Base-by-base conservation (phyloP, 2,797 vertebrate species). In the Etheostoma nigrum region DNA sequence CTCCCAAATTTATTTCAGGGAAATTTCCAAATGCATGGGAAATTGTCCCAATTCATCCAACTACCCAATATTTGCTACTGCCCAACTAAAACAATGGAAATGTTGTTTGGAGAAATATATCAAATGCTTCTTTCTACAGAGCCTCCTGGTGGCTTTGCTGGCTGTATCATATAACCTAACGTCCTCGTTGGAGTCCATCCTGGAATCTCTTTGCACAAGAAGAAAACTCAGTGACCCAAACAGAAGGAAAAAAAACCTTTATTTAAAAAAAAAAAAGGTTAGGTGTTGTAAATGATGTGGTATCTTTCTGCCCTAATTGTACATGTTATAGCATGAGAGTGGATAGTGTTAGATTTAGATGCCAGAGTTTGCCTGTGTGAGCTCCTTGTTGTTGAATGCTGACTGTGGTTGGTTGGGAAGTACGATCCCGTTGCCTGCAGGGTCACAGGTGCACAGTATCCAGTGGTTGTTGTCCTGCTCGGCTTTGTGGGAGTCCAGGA, bases 401-500 rank as follows among this genome's bases (percentile, higher is more conserved):
- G 64, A 68, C 59, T 48, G 57, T 36, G 47, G 54, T 69, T 82
- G 79, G 0, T 95, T 91, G 59, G 93, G 54, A 86, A 95, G 86
- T 19, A 87, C 83, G 52, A 89, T 82, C 0, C 77, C 66, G 0
- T 82, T 79, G 14, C 86, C 53, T 13, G 88, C 76, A 14, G 96
- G 95, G 86, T 95, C 93, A 23, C 93, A 86, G 12, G 96, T 97
- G 72, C 96, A 94, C 48, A 98, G 66, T 40, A 95, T 54, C 98
- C 98, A 99, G 74, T 97, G 92, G 87, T 99, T 99, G 79, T 91
- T 93, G 15, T 95, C 93, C 88, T 91, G 91, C 88, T 99, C 98
- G 1, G 81, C 96, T 92, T 86, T 96, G 85, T 96, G 97, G 8
- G 93, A 87, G 61, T 99, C 94, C 84, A 97, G 65, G 57, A 96